Percentiles rank a stretch among this genome's conserved stretches.
These are phyloP conservation scores for Heliopora coerulea DNA, from an alignment of 92 coral and sea anemone species.

Conservation along the genomic window DNA sequence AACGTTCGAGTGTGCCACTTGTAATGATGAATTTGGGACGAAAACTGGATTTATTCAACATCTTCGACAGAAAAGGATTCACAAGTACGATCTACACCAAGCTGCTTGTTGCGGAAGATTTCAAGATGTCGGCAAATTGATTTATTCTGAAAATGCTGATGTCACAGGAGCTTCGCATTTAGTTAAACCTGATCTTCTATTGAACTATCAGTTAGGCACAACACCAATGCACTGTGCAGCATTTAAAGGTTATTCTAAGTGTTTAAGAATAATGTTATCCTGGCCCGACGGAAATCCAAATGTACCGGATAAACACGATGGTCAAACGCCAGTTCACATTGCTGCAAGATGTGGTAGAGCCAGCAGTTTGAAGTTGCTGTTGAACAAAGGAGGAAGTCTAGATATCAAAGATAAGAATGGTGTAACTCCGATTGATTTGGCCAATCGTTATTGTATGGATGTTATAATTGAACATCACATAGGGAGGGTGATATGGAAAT, in stretches of 20 bases:
- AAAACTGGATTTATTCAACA: constrained; percentile 56
- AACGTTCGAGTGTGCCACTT: constrained; percentile 30
- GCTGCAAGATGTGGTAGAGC: constrained; percentile 68
- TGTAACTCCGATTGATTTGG: constrained; percentile 42
- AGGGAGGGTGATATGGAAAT: not conserved
- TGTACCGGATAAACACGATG: constrained; percentile 48
- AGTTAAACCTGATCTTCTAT: not conserved
- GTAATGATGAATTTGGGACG: constrained; percentile 30
- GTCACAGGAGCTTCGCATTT: constrained; percentile 56
- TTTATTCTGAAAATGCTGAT: constrained; percentile 52
- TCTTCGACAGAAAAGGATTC: constrained; percentile 46
- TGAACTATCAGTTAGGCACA: constrained; percentile 44
- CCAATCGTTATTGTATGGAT: constrained; percentile 6
- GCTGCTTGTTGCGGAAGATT: constrained; percentile 64
- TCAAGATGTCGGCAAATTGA: constrained; percentile 41
- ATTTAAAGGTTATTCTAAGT: constrained; percentile 61
- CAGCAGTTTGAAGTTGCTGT: constrained; percentile 49
- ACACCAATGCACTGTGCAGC: constrained; percentile 81
- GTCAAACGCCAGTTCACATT: constrained; percentile 70
- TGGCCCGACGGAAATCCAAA: constrained; percentile 75
- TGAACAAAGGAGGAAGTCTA: constrained; percentile 49
- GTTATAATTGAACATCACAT: constrained; percentile 19
- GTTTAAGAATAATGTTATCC: constrained; percentile 58
- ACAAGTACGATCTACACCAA: constrained; percentile 58
- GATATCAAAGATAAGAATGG: constrained; percentile 17